phyloP scores from a whole-genome alignment of 2,113 vertebrate genomes.

The Elephantulus edwardii region DNA sequence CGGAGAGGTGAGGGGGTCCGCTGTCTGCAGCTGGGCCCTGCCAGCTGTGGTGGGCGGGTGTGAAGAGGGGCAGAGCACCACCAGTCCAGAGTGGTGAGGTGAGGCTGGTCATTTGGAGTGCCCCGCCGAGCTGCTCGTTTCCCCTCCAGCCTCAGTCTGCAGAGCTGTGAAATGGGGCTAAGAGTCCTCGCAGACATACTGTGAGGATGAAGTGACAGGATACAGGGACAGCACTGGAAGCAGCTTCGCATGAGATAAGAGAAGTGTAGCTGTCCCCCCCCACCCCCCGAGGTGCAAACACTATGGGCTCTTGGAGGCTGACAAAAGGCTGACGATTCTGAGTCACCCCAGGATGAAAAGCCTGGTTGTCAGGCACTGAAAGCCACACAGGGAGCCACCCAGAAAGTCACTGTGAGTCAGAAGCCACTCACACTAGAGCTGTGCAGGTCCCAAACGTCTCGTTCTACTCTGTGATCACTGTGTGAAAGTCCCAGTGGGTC shows the following conservation, averaged over 20 bases:
- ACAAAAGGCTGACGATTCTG: no score
- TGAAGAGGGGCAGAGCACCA: no score
- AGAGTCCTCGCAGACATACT: accelerated
- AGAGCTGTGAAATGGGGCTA: neutral
- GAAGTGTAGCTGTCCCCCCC: neutral
- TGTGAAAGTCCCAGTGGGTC: accelerated
- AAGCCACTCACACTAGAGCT: neutral
- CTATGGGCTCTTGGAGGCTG: no score
- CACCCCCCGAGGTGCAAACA: no score
- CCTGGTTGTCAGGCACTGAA: no score
- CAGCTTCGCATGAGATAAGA: neutral
- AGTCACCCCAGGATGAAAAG: no score
- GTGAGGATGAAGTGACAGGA: neutral
- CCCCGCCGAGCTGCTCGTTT: accelerated
- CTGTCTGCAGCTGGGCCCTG: accelerated
- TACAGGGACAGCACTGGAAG: neutral
- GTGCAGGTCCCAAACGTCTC: accelerated
- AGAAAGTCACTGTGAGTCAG: neutral
- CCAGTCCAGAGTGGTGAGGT: no score
- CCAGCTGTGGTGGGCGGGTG: accelerated
- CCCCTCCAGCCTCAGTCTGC: neutral
- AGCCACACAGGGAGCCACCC: no score
- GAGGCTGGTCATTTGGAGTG: no score
- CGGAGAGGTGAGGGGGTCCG: slow-evolving; percentile 88
- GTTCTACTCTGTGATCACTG: accelerated